Evolutionary conservation across 2,113 vertebrate species (phyloP), one percentile per base, ranked within the genome.

Genomic region (human): DNA sequence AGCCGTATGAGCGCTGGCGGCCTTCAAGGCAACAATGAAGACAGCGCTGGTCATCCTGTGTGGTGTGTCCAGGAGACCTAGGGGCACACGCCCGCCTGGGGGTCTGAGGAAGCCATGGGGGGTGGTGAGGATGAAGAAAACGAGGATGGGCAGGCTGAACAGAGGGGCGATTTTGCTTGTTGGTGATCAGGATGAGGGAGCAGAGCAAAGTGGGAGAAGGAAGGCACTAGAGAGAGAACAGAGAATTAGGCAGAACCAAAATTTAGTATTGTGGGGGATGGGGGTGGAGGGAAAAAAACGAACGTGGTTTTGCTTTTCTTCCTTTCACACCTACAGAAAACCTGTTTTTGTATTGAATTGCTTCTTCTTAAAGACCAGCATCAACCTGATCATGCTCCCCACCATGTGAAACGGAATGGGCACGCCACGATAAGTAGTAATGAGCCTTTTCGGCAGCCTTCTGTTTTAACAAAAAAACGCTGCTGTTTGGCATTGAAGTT

Each of bases 301-400:
- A 59, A 20, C 72, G 3, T 50, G 23, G 17, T 43, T 84, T 94
- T 66, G 61, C 50, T 96, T 87, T 92, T 78, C 68, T 82, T 57
- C 61, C 57, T 94, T 75, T 86, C 68, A 75, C 66, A 91, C 93
- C 89, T 73, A 75, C 73, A 52, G 79, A 95, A 97, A 94, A 70
- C 12, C 81, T 86, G 30, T 79, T 88, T 96, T 52, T 76, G 9
- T 76, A 43, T 27, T 18, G 40, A 79, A 72, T 35, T 79, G 79
- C 50, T 11, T 85, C 72, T 82, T 76, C 78, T 87, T 88, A 72
- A 83, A 93, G 64, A 43, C 32, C 68, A 82, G n/a, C 45, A 1
- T 88, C 61, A 48, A n/a, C 7, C 8, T 45, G 45, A 57, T 52
- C 45, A 1, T 1, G n/a, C 68, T 45, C 78, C 80, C 61, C 61